Evolutionary conservation across 1,140 invertebrate genomes (phyloP).

Genomic region (Thrips palmi): DNA sequence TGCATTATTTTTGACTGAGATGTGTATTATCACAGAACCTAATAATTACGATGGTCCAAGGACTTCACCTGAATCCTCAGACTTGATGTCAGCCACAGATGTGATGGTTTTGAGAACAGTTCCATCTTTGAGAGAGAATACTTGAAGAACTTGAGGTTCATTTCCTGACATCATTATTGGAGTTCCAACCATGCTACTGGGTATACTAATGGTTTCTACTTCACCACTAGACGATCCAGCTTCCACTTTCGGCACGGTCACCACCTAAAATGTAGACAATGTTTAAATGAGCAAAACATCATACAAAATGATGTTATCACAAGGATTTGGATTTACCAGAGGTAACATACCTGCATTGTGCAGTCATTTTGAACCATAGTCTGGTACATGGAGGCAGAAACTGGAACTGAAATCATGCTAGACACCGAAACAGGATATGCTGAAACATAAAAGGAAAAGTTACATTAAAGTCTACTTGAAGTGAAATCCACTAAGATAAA

Average conservation of each 20-base stretch:
- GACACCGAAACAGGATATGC: constrained; percentile 73
- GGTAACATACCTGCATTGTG: constrained; percentile 41
- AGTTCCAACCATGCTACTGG: constrained; percentile 49
- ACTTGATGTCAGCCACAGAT: constrained; percentile 6
- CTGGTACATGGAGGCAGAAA: constrained; percentile 89
- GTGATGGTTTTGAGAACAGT: constrained; percentile 39
- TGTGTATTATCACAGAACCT: too few species aligned
- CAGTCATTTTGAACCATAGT: constrained; percentile 71
- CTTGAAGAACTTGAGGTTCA: constrained; percentile 59
- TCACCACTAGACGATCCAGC: constrained; percentile 31
- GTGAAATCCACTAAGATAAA: too few species aligned
- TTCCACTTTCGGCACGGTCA: constrained; percentile 60
- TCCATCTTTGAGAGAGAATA: constrained; percentile 63
- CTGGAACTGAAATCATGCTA: constrained; percentile 88
- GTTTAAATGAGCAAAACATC: constrained; percentile 1
- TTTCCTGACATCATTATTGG: constrained; percentile 47
- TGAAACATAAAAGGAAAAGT: constrained; percentile 26
- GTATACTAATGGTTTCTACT: constrained; percentile 43
- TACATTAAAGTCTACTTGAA: too few species aligned
- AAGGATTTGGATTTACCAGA: constrained; percentile 1
- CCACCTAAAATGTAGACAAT: constrained; percentile 49
- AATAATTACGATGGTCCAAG: too few species aligned
- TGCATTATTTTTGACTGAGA: too few species aligned
- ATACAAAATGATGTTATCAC: not conserved
- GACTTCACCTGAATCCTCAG: constrained; percentile 7